Percentiles rank a stretch among this genome's conserved stretches.
phyloP scores from a whole-genome alignment of 2,113 vertebrate genomes.

The Pteronura brasiliensis region DNA sequence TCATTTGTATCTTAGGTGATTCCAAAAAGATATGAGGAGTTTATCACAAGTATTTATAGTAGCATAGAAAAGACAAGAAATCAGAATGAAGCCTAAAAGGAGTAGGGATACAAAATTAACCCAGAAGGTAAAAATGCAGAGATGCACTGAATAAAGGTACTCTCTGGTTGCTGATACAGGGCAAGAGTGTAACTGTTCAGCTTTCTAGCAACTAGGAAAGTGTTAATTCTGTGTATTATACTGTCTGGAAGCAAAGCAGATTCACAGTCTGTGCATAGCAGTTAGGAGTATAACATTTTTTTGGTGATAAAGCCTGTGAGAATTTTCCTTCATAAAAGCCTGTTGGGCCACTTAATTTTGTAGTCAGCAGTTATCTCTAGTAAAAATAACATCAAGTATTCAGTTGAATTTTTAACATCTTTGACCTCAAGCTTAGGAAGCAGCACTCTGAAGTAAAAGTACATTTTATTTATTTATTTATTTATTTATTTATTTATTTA shows the following conservation, averaged over 20 bases:
- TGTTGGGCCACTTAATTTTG: background rate
- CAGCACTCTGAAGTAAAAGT: background rate
- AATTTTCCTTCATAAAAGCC: background rate
- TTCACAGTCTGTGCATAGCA: background rate
- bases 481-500: background rate
- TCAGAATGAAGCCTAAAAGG: background rate
- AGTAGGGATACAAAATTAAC: background rate
- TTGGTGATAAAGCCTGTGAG: background rate
- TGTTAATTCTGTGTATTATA: background rate
- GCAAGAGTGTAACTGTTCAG: background rate
- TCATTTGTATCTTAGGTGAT: slow-evolving; percentile 40
- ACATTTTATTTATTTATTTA: background rate
- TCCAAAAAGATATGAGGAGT: background rate
- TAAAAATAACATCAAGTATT: background rate
- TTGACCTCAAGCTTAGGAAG: background rate
- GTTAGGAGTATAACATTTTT: background rate
- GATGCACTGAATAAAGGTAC: background rate
- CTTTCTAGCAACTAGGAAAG: background rate
- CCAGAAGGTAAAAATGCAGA: background rate
- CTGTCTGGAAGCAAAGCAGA: background rate
- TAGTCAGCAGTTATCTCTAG: background rate
- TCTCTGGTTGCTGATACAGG: background rate
- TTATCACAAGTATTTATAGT: slow-evolving; percentile 9
- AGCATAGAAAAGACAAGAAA: background rate
- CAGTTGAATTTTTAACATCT: background rate